These are phyloP conservation scores for Lycorma delicatula DNA, from an alignment of 1,140 invertebrate genomes.

Conservation along the genomic window DNA sequence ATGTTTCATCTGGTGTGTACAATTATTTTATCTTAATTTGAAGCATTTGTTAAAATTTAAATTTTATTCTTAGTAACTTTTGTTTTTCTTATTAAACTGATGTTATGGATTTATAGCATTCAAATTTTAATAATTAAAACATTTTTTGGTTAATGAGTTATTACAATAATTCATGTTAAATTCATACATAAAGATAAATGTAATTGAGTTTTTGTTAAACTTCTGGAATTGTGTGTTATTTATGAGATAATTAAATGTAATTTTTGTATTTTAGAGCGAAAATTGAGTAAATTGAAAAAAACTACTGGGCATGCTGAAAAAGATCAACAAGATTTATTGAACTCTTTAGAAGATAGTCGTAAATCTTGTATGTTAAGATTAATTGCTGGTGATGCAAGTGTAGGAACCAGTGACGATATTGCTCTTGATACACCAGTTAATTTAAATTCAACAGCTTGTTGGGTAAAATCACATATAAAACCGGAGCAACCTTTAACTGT, in stretches of 20 bases:
- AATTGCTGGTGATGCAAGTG: slow-evolving; percentile 14
- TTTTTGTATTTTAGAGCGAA: slow-evolving; percentile 13
- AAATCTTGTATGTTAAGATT: slow-evolving; percentile 20
- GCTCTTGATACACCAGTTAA: slow-evolving; percentile 3
- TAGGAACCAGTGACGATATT: slow-evolving; percentile 17
- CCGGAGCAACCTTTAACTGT: slow-evolving; percentile 33
- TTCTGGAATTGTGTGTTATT: no score
- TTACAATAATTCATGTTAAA: no score
- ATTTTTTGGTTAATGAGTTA: no score
- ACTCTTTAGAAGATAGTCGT: slow-evolving; percentile 20
- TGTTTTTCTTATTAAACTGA: no score
- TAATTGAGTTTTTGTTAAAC: no score
- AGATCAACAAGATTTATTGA: slow-evolving; percentile 16
- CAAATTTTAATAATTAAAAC: no score
- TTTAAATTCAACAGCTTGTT: slow-evolving; percentile 17
- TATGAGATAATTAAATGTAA: not conserved
- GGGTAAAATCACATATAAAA: slow-evolving; percentile 24
- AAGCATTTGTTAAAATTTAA: no score
- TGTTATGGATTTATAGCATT: no score
- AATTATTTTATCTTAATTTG: no score
- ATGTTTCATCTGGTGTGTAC: no score
- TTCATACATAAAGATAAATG: no score
- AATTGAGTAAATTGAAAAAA: slow-evolving; percentile 12
- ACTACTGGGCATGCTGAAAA: not conserved
- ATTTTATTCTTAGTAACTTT: no score